Evolutionary conservation across 2,113 vertebrate genomes (phyloP), one percentile per base, ranked within the genome.

Genomic region (Mirza zaza): DNA sequence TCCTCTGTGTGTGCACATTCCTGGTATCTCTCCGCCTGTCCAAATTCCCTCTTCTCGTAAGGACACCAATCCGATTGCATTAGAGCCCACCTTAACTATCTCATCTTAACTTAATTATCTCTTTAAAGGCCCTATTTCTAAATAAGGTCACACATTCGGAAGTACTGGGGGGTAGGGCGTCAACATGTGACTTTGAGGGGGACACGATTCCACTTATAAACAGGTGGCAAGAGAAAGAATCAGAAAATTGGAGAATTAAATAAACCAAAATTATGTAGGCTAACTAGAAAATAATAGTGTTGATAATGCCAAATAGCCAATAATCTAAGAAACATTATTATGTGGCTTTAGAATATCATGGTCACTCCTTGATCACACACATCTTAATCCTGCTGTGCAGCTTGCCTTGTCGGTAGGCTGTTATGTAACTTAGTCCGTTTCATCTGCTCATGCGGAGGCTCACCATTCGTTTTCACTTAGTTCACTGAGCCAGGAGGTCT

Each of bases 401-500:
- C 79, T 50, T 25, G 8, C 18, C 21, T 13, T 76, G 42, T 34
- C 32, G 29, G n/a, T 23, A 48, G 0, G 36, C 79, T 55, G 21
- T 12, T 48, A 27, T 3, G 25, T 67, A 57, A 75, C 17, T 83
- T 57, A 88, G 50, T 12, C 71, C 55, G 59, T 23, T 93, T 82
- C 55, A 21, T 77, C 90, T 89, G 90, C 83, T 82, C 55, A 48
- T 0, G 0, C 8, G 25, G 13, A 87, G 29, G 12, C 65, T 75
- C 34, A 14, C 15, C 42, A 57, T 77, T 93, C 23, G 39, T 86
- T 79, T 95, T 59, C 52, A 88, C 89, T 91, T 76, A 88, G 76
- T 86, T 91, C 86, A 42, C 34, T 92, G 59, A 88, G 83, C 77
- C 90, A 87, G n/a, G 84, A 45, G 45, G 27, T 90, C 71, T 92